Evolutionary conservation across 2,888 invertebrate genomes (phyloP).

Genomic region (Kuschelorhynchus macadamiae): DNA sequence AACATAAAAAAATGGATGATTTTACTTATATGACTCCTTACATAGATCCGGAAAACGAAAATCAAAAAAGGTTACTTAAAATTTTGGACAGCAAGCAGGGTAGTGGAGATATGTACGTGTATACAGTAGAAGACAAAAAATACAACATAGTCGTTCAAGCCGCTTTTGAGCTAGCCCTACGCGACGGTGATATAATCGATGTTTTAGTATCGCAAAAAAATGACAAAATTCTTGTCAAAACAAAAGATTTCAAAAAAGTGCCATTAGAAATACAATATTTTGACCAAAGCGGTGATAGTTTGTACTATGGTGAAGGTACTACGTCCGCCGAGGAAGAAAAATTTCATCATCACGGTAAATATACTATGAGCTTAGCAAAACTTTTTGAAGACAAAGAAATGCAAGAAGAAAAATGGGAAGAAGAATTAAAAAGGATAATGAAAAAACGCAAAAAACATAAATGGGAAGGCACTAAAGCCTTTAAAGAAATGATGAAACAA

Average conservation of each 20-base stretch:
- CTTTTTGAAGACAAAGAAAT: slow-evolving; percentile 85
- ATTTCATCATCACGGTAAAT: slow-evolving; percentile 70
- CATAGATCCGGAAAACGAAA: slow-evolving; percentile 78
- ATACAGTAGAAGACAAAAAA: slow-evolving; percentile 81
- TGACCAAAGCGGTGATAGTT: slow-evolving; percentile 61
- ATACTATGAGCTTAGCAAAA: slow-evolving; percentile 77
- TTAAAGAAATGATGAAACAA: slow-evolving; percentile 76
- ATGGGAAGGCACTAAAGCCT: slow-evolving; percentile 67
- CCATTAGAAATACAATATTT: slow-evolving; percentile 71
- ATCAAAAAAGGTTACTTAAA: slow-evolving; percentile 75
- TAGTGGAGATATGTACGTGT: slow-evolving; percentile 75
- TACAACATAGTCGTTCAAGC: slow-evolving; percentile 83
- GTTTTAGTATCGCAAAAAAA: slow-evolving; percentile 84
- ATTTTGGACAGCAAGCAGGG: slow-evolving; percentile 75
- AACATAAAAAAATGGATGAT: slow-evolving; percentile 78
- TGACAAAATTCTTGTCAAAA: slow-evolving; percentile 80
- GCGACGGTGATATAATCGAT: slow-evolving; percentile 83
- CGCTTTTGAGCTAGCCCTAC: slow-evolving; percentile 81
- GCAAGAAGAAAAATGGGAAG: slow-evolving; percentile 77
- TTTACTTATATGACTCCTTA: slow-evolving; percentile 83
- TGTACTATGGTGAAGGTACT: slow-evolving; percentile 81
- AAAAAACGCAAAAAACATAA: slow-evolving; percentile 64
- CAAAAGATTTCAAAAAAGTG: slow-evolving; percentile 82
- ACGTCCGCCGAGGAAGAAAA: slow-evolving; percentile 73
- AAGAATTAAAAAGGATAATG: slow-evolving; percentile 65